phyloP scores from a whole-genome alignment of 2,113 vertebrate species.

The Meles meles region DNA sequence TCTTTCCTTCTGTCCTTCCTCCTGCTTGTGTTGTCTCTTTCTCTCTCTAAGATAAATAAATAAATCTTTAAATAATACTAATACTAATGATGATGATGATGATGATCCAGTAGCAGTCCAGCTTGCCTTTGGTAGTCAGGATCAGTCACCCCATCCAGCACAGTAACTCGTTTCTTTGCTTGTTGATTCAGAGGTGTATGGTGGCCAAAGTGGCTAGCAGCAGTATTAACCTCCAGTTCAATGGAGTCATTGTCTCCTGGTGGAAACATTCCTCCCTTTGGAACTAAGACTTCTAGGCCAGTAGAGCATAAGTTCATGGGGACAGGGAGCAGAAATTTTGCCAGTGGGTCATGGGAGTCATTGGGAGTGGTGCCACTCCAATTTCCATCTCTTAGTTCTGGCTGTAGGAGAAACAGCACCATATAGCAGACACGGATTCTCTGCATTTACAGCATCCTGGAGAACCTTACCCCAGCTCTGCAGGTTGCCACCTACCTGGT shows the following conservation, averaged over 20 bases:
- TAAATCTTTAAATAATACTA: background rate
- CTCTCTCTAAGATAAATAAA: background rate
- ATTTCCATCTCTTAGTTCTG: background rate
- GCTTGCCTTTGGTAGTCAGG: background rate
- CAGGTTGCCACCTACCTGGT: background rate
- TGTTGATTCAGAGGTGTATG: background rate
- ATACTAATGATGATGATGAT: background rate
- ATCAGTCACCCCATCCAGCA: background rate
- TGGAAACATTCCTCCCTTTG: slow-evolving; percentile 8
- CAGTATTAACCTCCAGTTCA: background rate
- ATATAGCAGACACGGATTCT: background rate
- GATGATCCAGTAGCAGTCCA: background rate
- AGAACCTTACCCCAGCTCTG: background rate
- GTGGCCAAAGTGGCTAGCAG: background rate
- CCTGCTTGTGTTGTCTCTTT: background rate
- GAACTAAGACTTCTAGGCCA: background rate
- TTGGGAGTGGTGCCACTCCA: background rate
- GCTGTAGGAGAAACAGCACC: background rate
- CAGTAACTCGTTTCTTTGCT: background rate
- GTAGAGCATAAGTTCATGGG: background rate
- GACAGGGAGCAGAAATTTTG: background rate
- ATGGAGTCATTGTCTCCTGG: background rate
- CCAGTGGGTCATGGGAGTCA: background rate
- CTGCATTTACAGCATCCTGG: background rate
- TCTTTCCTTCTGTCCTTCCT: background rate